These are phyloP conservation scores for Agrochola litura DNA, from an alignment of 2,888 invertebrate species.

Conservation along the genomic window DNA sequence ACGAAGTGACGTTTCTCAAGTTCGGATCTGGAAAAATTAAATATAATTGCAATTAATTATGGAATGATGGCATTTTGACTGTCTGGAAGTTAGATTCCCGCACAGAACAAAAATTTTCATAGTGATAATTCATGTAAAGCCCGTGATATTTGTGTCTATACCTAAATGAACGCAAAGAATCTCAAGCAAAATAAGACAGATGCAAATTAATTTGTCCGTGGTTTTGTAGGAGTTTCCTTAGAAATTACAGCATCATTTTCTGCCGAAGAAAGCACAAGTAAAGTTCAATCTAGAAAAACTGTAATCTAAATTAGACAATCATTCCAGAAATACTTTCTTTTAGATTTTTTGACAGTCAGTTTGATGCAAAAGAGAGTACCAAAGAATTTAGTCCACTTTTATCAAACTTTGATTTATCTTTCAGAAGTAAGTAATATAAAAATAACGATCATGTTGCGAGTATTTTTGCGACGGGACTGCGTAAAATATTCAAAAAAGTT, in stretches of 20 bases:
- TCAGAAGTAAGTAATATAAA: constrained; percentile 43
- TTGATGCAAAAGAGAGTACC: neutral
- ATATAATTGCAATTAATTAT: neutral
- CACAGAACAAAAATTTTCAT: neutral
- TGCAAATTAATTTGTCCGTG: no score
- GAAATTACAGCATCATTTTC: neutral
- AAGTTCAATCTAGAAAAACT: neutral
- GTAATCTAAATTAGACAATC: no score
- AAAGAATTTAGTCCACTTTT: constrained; percentile 7
- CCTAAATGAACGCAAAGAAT: neutral
- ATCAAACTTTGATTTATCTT: constrained; percentile 21
- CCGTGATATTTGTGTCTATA: neutral
- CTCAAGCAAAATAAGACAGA: neutral
- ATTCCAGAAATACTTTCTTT: neutral
- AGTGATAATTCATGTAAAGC: neutral
- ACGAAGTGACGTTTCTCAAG: constrained; percentile 82
- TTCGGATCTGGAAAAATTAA: constrained; percentile 77
- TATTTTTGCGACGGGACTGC: constrained; percentile 9
- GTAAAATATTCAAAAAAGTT: constrained; percentile 54
- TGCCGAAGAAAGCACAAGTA: neutral
- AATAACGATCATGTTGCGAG: constrained; percentile 48
- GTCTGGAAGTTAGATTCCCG: neutral
- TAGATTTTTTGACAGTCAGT: neutral
- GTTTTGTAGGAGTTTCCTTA: no score
- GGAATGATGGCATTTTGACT: neutral